A percentile compares a stretch with the other conserved stretches of the same genome.
Conservation (phyloP, 2,888 invertebrate genomes). For the Catocala fraxini region DNA sequence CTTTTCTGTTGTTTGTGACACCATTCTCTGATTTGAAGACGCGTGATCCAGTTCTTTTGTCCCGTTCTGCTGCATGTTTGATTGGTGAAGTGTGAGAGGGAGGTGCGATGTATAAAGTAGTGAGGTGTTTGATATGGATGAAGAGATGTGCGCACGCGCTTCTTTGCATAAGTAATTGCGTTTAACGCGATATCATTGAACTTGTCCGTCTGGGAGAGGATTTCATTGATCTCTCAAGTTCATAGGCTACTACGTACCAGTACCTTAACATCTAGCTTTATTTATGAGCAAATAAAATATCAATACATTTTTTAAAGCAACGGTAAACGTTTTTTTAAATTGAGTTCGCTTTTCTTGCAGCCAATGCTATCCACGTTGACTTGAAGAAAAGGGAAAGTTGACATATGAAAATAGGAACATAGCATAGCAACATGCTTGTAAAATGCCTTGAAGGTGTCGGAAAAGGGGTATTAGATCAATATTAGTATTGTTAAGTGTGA, state of each 20-base stretch:
- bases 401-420: neutral
- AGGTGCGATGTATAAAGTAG: slow-evolving; percentile 57
- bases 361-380: neutral
- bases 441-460: too few relatives aligned
- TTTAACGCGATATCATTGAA: slow-evolving; percentile 78
- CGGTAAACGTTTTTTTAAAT: too few relatives aligned
- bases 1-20: slow-evolving; percentile 87
- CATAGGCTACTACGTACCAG: slow-evolving; percentile 11
- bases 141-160: slow-evolving; percentile 67
- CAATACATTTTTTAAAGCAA: too few relatives aligned
- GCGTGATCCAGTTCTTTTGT: slow-evolving; percentile 73
- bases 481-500: too few relatives aligned
- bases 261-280: neutral
- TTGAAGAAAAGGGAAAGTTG: too few relatives aligned
- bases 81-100: slow-evolving; percentile 57
- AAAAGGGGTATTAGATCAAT: too few relatives aligned
- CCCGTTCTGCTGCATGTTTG: slow-evolving; percentile 52
- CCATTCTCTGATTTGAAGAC: slow-evolving; percentile 80
- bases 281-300: too few relatives aligned
- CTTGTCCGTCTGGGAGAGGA: slow-evolving; percentile 76
- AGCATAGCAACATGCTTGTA: too few relatives aligned
- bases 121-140: slow-evolving; percentile 79
- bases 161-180: slow-evolving; percentile 75
- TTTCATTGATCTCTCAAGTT: slow-evolving; percentile 51
- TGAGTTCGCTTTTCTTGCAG: too few relatives aligned